A percentile compares a stretch with the other conserved stretches of the same genome.
Evolutionary conservation across 2,888 invertebrate species (phyloP).

Genomic region (Dromius quadrimaculatus): DNA sequence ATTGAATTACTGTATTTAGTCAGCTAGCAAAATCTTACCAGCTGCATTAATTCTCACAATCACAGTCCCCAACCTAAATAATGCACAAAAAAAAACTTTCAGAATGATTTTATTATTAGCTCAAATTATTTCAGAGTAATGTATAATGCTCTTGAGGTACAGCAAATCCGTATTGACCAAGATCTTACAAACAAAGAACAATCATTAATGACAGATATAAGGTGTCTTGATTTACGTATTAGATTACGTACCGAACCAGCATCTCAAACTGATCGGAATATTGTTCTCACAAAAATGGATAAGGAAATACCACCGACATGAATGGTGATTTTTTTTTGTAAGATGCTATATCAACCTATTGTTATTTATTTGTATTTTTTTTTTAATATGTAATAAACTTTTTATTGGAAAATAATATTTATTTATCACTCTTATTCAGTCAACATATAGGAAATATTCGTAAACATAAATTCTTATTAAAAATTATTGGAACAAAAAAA

Average conservation of each 20-base stretch:
- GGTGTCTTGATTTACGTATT: constrained; percentile 79
- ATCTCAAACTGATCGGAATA: constrained; percentile 79
- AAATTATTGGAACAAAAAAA: neutral
- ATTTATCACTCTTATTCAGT: neutral
- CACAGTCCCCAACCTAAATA: too few relatives aligned
- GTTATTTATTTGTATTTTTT: too few relatives aligned
- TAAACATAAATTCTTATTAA: neutral
- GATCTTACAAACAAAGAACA: constrained; percentile 83
- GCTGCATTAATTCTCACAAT: too few relatives aligned
- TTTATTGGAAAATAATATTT: neutral
- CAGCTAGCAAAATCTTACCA: too few relatives aligned
- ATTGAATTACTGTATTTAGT: too few relatives aligned
- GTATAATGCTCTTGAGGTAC: constrained; percentile 80
- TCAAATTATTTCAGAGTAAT: constrained; percentile 72
- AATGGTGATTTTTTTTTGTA: constrained; percentile 34
- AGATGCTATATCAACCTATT: too few relatives aligned
- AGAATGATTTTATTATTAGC: too few relatives aligned
- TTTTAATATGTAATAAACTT: too few relatives aligned
- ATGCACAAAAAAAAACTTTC: too few relatives aligned
- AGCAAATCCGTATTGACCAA: constrained; percentile 75
- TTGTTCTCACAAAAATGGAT: constrained; percentile 78
- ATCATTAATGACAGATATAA: constrained; percentile 80
- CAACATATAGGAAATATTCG: neutral
- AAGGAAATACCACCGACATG: constrained; percentile 70
- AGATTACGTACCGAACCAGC: constrained; percentile 68